A percentile compares a stretch with the other conserved stretches of the same genome.
Conservation (phyloP, 2,888 invertebrate species). For the Melanargia galathea region DNA sequence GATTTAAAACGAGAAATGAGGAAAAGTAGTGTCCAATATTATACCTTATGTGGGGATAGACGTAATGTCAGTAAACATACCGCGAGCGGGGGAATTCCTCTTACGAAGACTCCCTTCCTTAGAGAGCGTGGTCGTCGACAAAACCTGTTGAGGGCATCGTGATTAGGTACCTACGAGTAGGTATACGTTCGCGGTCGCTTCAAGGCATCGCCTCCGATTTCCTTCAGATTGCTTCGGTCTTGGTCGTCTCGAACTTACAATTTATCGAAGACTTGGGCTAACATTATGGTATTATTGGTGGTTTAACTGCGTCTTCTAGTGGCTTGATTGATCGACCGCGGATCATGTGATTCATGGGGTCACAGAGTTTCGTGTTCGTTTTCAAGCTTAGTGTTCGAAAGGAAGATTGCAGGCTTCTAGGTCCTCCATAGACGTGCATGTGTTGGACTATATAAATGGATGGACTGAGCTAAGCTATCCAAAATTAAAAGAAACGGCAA, state of each 20-base stretch:
- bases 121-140: background rate
- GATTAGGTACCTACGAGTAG: background rate
- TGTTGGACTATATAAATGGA: no score
- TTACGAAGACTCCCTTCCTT: background rate
- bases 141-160: slow-evolving; percentile 8
- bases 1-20: background rate
- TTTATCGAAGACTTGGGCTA: background rate
- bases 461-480: no score
- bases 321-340: no score
- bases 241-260: background rate
- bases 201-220: background rate
- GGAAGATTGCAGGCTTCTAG: no score
- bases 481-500: no score
- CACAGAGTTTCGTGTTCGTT: no score
- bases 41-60: slow-evolving; percentile 6
- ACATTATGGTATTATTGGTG: background rate
- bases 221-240: background rate
- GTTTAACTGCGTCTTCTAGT: background rate
- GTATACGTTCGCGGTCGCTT: background rate
- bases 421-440: no score
- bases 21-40: background rate
- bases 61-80: background rate
- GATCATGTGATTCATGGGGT: no score
- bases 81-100: background rate
- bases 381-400: no score